Conservation (phyloP, 2,113 vertebrate species). For the Sigmodon hispidus region DNA sequence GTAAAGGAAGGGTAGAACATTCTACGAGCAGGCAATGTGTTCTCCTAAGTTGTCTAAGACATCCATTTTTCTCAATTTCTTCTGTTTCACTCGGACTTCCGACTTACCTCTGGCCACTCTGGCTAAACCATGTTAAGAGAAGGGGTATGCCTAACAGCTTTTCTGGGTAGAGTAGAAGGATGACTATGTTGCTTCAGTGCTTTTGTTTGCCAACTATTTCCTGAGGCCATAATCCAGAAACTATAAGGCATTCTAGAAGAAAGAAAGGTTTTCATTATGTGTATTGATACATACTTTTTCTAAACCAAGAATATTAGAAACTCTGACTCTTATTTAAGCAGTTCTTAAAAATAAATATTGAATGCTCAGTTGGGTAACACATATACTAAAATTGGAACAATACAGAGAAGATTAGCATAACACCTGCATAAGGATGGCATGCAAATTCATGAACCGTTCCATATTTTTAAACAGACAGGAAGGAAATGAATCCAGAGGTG, state of each 20-base stretch:
- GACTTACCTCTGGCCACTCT: background rate
- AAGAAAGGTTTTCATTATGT: background rate
- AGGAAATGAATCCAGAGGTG: background rate
- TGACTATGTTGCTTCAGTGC: background rate
- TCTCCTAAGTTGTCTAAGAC: background rate
- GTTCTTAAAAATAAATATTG: background rate
- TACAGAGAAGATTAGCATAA: background rate
- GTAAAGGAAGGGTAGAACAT: background rate
- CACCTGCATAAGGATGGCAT: too few species aligned
- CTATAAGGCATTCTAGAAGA: background rate
- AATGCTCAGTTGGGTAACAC: background rate
- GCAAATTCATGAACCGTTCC: too few species aligned
- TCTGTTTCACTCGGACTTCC: background rate
- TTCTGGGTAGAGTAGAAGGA: accelerated
- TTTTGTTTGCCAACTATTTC: too few species aligned
- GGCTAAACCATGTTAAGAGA: background rate
- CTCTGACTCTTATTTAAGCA: background rate
- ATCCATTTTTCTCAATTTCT: background rate
- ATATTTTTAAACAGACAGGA: background rate
- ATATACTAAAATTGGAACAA: background rate
- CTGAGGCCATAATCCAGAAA: too few species aligned
- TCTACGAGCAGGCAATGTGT: accelerated
- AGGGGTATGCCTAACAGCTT: background rate
- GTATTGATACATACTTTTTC: background rate
- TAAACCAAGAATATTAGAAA: background rate